Percentiles rank a stretch among this genome's conserved stretches.
Conservation (phyloP, 2,888 invertebrate species). For the Invenusta paracnida region DNA sequence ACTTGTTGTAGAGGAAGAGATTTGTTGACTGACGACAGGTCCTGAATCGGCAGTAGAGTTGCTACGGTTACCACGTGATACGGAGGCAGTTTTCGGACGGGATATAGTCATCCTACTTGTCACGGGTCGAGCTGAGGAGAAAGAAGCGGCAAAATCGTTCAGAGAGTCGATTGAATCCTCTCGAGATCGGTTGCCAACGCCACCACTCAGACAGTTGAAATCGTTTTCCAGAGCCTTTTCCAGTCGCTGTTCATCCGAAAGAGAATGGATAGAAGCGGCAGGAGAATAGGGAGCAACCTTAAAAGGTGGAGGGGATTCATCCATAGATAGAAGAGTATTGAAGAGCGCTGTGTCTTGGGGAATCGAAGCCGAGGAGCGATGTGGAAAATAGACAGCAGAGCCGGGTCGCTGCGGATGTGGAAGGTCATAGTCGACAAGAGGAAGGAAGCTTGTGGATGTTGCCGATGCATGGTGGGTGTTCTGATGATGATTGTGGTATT, state of each 20-base stretch:
- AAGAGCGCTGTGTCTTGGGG: too few species aligned
- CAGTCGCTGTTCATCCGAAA: background rate
- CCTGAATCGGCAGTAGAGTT: background rate
- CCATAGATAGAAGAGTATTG: too few species aligned
- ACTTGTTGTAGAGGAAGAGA: background rate
- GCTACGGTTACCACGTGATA: background rate
- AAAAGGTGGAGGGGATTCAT: too few species aligned
- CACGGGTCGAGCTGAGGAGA: background rate
- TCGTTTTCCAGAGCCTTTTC: background rate
- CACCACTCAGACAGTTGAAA: too few species aligned
- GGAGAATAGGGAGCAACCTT: background rate
- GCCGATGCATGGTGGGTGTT: too few species aligned
- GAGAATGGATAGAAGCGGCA: background rate
- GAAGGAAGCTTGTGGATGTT: too few species aligned
- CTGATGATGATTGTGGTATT: too few species aligned
- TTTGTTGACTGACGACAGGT: background rate
- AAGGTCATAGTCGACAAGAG: too few species aligned
- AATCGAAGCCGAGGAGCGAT: too few species aligned
- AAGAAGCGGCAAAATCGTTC: background rate
- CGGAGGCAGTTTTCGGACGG: background rate
- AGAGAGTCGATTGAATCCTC: background rate
- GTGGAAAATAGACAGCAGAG: too few species aligned
- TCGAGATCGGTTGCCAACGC: too few species aligned
- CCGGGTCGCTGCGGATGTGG: too few species aligned
- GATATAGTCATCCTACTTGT: background rate